These are phyloP conservation scores for Synaphobranchus kaupii DNA, from an alignment of 2,797 vertebrate species.

Conservation along the genomic window DNA sequence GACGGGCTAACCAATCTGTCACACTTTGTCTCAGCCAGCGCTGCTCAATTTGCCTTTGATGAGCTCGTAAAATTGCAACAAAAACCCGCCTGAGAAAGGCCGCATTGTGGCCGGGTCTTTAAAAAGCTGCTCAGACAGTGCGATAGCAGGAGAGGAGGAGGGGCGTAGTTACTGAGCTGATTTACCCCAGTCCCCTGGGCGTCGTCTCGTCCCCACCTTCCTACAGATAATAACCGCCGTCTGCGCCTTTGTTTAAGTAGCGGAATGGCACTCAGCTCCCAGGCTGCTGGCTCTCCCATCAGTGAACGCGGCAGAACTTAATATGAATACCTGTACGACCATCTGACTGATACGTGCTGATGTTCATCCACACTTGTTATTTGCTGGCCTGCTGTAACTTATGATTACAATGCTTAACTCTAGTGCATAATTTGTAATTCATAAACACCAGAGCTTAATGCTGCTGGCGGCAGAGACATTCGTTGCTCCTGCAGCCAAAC, in stretches of 20 bases:
- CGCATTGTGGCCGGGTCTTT: constrained; percentile 58
- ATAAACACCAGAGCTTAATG: background rate
- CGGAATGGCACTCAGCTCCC: constrained; percentile 13
- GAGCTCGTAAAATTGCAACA: constrained; percentile 66
- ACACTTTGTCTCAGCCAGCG: constrained; percentile 55
- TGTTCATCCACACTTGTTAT: background rate
- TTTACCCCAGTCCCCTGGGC: constrained; percentile 68
- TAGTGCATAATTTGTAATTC: background rate
- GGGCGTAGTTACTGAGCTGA: constrained; percentile 66
- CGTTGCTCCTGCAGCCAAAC: too few relatives aligned
- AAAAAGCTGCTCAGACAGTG: constrained; percentile 69
- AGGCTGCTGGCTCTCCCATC: background rate
- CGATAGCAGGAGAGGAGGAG: constrained; percentile 59
- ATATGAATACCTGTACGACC: background rate
- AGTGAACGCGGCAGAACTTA: background rate
- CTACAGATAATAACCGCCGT: constrained; percentile 35
- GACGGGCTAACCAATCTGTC: constrained; percentile 55
- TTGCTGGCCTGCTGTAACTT: background rate
- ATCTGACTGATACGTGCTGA: background rate
- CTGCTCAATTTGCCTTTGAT: constrained; percentile 67
- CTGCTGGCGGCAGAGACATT: too few relatives aligned
- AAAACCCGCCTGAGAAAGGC: constrained; percentile 38
- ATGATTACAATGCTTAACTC: background rate
- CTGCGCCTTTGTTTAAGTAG: constrained; percentile 46
- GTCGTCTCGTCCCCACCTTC: constrained; percentile 55